These are phyloP conservation scores for Chironomus tepperi DNA, from an alignment of 1,140 invertebrate species.

Conservation along the genomic window DNA sequence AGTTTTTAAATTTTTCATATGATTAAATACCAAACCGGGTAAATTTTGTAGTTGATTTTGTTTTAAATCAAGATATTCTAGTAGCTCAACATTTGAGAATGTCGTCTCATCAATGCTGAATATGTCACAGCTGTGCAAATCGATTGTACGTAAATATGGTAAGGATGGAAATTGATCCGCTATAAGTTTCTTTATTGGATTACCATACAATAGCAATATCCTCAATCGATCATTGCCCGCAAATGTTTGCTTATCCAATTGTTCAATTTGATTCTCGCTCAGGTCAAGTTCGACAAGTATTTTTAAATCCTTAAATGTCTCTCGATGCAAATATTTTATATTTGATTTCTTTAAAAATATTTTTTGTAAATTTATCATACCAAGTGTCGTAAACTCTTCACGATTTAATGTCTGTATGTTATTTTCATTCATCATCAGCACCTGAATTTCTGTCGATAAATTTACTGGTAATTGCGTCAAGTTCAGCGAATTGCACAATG, in stretches of 20 bases:
- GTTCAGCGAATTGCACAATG: conserved; percentile 66
- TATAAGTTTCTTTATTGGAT: conserved; percentile 54
- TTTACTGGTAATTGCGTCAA: conserved; percentile 62
- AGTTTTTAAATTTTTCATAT: conserved; percentile 61
- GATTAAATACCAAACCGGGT: conserved; percentile 53
- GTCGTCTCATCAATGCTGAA: conserved; percentile 60
- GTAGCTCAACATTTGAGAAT: conserved; percentile 52
- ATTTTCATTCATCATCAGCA: conserved; percentile 74
- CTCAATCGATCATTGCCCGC: conserved; percentile 61
- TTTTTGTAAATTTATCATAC: conserved; percentile 73
- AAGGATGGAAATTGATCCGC: conserved; percentile 61
- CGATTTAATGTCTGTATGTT: conserved; percentile 63
- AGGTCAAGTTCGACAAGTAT: conserved; percentile 82
- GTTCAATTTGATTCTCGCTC: conserved; percentile 60
- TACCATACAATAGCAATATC: conserved; percentile 58
- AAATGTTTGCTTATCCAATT: conserved; percentile 62
- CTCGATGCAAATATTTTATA: conserved; percentile 63
- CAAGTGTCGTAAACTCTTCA: conserved; percentile 68
- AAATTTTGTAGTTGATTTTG: conserved; percentile 58
- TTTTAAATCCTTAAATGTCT: conserved; percentile 75
- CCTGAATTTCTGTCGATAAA: conserved; percentile 75
- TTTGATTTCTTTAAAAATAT: conserved; percentile 66
- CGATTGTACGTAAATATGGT: conserved; percentile 58
- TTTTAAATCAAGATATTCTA: conserved; percentile 63
- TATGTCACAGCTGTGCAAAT: conserved; percentile 68